Base-by-base conservation (phyloP, 2,888 invertebrate species). In the Plagiodera versicolora region DNA sequence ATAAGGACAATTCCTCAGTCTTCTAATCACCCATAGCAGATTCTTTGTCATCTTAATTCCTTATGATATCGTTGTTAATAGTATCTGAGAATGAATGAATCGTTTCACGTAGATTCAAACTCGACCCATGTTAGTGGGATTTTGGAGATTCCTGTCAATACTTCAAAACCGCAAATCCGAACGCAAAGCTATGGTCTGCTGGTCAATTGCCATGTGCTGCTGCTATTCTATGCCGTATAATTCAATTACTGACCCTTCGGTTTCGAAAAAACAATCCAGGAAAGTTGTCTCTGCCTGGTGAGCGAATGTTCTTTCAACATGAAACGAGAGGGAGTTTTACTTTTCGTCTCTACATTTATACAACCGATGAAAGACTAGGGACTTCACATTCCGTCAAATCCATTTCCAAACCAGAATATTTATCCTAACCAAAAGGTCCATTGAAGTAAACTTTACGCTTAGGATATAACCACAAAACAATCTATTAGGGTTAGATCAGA, bases 221-320 rank as follows among this genome's bases (percentile, higher is more conserved):
- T 39, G 39, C 73, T 76, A 73, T 75, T 76, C 76, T 76, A 77
- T 75, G 75, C 69, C 69, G 69, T 76, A 68, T 79, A 79, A 79
- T 79, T 78, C 75, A 76, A 79, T 79, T 78, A 79, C 66, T 16
- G 17, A 60, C 62, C 57, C 61, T 39, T 56, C 56, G 58, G 53
- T 61, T 58, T 50, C 58, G 46, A 8, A 52, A 51, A 46, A 51
- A 58, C 32, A 19, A 3, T 39, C 14, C 24, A 17, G 19, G 57
- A 28, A 45, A 45, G 47, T 30, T 16, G 17, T 10, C 16, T 6
- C n/a, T 18, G 30, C 19, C 11, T 44, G 45, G 45, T 46, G 19
- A 44, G n/a, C 53, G 10, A 53, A 53, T n/a, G 18, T 45, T 17
- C 9, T n/a, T 45, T 45, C 17, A 14, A n/a, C 10, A n/a, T 45